Base-by-base conservation (phyloP, 2,888 invertebrate genomes). In the Idaea aversata region DNA sequence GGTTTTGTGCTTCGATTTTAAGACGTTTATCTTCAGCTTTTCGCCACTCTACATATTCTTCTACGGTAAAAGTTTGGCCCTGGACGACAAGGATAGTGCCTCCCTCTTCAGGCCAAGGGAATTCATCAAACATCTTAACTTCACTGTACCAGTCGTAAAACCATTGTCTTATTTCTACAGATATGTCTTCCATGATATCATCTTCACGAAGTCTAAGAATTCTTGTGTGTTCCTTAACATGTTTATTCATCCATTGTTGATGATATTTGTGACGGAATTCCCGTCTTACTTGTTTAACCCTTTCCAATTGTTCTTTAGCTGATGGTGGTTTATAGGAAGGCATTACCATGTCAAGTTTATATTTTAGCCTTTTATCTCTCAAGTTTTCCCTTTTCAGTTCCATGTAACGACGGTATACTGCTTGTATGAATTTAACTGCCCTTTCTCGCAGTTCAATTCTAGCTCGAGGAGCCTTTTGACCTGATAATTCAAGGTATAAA, bases 101-200 rank as follows among this genome's bases (percentile, higher is more conserved):
- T 5, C 97, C 97, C 82, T 95, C 94, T 57, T 95, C 94, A 57
- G 94, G 94, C 68, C 94, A 94, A 62, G 97, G 97, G 81, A 94
- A 96, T 70, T 95, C 95, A 69, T 97, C 97, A 79, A 97, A 96
- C 62, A 91, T 85, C 35, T 91, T 90, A 0, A 91, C 82, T 66
- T 83, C 81, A 59, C 85, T 83, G 85, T 95, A 93, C 95, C 96
- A 96, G 65, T 94, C 88, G 61, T 92, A 81, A 78, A 96, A 95
- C 97, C 97, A 97, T 77, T 95, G 94, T 66, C 96, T 92, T 66
- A 97, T 94, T 89, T 97, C 96, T 70, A 94, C 95, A 58, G 95
- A 94, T 81, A 97, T 96, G 74, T 96, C 95, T 79, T 97, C 97
- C 87, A 95, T 94, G 70, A 97, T 90, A 57, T 94, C 90, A 5